Conservation (phyloP, 2,888 invertebrate species). For the Drosophila mimica region DNA sequence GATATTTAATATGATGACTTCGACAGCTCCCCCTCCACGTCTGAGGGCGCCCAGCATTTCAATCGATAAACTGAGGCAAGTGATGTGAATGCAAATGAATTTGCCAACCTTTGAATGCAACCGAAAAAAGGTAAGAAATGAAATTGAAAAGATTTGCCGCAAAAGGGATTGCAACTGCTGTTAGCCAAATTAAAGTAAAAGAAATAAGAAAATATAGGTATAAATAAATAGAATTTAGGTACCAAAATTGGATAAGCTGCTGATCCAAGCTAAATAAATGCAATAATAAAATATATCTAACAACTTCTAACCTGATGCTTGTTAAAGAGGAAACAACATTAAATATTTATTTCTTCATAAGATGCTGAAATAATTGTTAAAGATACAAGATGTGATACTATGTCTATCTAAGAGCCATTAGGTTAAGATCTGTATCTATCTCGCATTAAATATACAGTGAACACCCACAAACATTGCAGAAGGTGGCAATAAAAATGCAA, state of each 20-base stretch:
- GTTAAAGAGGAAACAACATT: background rate
- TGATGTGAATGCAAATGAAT: slow-evolving; percentile 61
- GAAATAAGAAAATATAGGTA: background rate
- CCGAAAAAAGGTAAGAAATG: slow-evolving; percentile 7
- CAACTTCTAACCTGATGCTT: background rate
- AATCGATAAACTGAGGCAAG: slow-evolving; percentile 62
- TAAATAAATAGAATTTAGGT: background rate
- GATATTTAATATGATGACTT: slow-evolving; percentile 15
- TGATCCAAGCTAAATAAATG: background rate
- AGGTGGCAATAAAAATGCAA: slow-evolving; percentile 79
- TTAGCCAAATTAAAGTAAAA: too few relatives aligned
- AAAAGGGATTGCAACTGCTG: background rate
- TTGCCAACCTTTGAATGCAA: slow-evolving; percentile 39
- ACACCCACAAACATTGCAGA: slow-evolving; percentile 34
- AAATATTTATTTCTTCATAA: background rate
- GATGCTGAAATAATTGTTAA: background rate
- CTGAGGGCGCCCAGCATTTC: slow-evolving; percentile 23
- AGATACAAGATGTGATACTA: background rate
- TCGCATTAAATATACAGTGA: slow-evolving; percentile 32
- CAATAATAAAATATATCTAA: background rate
- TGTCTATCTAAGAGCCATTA: background rate
- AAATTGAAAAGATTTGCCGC: slow-evolving; percentile 6
- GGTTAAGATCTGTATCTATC: slow-evolving; percentile 5
- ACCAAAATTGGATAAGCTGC: background rate
- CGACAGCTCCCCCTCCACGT: background rate